Evolutionary conservation across 2,888 invertebrate genomes (phyloP), one percentile per base, ranked within the genome.

Genomic region (Formica aserva): DNA sequence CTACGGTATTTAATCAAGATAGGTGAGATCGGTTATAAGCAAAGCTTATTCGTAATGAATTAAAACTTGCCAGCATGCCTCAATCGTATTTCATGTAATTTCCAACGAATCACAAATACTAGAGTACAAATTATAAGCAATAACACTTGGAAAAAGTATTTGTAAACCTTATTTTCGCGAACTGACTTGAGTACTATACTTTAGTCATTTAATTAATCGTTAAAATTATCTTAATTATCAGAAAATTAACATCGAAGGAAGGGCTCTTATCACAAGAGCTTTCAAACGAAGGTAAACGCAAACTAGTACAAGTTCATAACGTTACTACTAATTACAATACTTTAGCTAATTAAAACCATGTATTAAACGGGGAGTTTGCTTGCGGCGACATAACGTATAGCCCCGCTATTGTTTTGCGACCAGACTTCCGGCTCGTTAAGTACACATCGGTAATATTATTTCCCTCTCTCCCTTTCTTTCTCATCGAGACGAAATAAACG

Each of bases 241-340:
- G 32, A 35, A 72, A 62, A 60, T 71, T 45, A 80, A 62, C 11
- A 35, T 60, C 6, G 60, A 45, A 35, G 35, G 45, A 69, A 45
- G 22, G 35, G 22, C 52, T 52, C n/a, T 32, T 35, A 62, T 60
- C 41, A 26, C 26, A 55, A 45, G 78, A 80, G 60, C 32, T 38
- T 32, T 62, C 48, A 35, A 80, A 72, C 32, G 57, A 69, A 55
- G 57, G 78, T 18, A 55, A 71, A 32, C 45, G 8, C 78, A 48
- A 72, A 80, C 60, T 62, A 35, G 60, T 18, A 32, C 45, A 60
- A 80, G 72, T 80, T 80, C 18, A 62, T 72, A 72, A 48, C 35
- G 60, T 72, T 72, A 22, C 72, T 80, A 45, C 72, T 80, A 80
- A 80, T 80, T 80, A 80, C 45, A 60, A 62, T 80, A 80, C 78